Evolutionary conservation across 2,888 invertebrate species (phyloP), one percentile per base, ranked within the genome.

Genomic region (Antitype chi): DNA sequence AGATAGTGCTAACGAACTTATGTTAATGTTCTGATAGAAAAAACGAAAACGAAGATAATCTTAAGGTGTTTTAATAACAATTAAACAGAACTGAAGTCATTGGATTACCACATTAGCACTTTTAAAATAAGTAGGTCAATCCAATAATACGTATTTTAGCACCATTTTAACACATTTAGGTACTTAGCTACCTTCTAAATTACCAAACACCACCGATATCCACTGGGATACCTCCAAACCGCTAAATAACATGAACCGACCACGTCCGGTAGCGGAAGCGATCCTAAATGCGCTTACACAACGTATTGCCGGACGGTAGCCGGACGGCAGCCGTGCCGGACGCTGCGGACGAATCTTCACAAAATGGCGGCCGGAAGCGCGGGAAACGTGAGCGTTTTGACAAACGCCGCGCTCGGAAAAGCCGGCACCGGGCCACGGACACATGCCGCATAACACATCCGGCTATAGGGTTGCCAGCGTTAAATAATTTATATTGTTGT

Each of bases 371-470:
- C 92, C 94, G 96, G 96, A 96, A 94, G 91, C 89, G 91, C 91
- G 92, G 94, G 94, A 95, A 87, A 96, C 96, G 96, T 96, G 96
- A 95, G 92, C 94, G 95, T 94, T 96, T 95, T 96, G 96, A 96
- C 95, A 96, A 96, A 95, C 94, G 93, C 91, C 91, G 89, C 88
- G 89, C 89, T 90, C 92, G 94, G 93, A 92, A 94, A 94, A 95
- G 90, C 91, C 91, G 81, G 78, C 75, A 74, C 77, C 89, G 90
- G 91, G 76, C 83, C 71, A 72, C 78, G 88, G 90, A 92, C 93
- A 93, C 94, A 93, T 92, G 93, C 91, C 92, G 91, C 90, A 92
- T 91, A 94, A 93, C 91, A 90, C 91, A 92, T 92, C 90, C 90
- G 91, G 91, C 90, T 89, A 23, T 53, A 88, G 87, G 87, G 87